Conservation (phyloP, 2,888 invertebrate species). For the Apodemia mormo region DNA sequence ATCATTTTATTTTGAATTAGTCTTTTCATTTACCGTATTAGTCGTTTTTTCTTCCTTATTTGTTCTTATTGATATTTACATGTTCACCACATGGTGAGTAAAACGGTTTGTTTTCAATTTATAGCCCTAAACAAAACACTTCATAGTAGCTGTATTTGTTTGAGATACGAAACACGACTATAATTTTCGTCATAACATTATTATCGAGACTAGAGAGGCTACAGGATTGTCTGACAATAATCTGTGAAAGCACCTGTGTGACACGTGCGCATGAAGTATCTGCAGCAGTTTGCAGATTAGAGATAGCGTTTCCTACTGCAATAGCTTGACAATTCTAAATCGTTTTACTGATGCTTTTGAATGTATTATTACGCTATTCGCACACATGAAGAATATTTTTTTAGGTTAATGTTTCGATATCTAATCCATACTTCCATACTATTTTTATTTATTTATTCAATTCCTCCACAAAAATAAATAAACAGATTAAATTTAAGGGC, state of each 20-base stretch:
- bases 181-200: not conserved
- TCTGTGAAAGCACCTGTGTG: not conserved
- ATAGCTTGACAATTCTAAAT: not conserved
- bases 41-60: too few relatives aligned
- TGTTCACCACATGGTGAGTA: too few relatives aligned
- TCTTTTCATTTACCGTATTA: too few relatives aligned
- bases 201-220: not conserved
- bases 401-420: not conserved
- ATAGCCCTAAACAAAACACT: not conserved
- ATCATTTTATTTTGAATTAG: too few relatives aligned
- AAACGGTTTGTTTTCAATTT: too few relatives aligned
- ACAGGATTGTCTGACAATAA: conserved; percentile 1
- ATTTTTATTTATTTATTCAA: too few relatives aligned
- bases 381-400: too few relatives aligned
- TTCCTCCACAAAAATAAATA: too few relatives aligned
- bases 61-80: too few relatives aligned
- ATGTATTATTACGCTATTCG: not conserved
- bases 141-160: not conserved
- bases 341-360: not conserved
- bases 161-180: not conserved
- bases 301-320: conserved; percentile 2
- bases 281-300: conserved; percentile 4
- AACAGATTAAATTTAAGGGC: too few relatives aligned
- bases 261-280: not conserved
- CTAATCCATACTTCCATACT: too few relatives aligned